phyloP scores from a whole-genome alignment of 2,797 vertebrate genomes.

The Thalassophryne amazonica region DNA sequence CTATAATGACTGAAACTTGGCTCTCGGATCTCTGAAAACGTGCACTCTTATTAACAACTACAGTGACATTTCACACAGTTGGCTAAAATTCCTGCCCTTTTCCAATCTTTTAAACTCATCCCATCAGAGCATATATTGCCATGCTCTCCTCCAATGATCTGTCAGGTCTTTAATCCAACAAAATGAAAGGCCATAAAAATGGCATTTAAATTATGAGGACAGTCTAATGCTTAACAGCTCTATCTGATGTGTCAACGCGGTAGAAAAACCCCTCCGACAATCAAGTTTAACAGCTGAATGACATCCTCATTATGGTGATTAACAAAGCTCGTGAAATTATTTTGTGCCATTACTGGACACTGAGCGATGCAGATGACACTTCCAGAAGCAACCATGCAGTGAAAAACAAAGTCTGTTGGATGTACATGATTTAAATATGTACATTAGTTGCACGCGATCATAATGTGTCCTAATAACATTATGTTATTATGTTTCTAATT shows the following conservation, averaged over 20 bases:
- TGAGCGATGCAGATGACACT: neutral
- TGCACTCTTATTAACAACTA: neutral
- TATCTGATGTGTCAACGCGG: slow-evolving; percentile 8
- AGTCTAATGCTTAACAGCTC: neutral
- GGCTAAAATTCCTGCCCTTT: slow-evolving; percentile 1
- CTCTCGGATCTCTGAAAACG: neutral
- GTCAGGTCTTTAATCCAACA: slow-evolving; percentile 35
- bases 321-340: slow-evolving; percentile 1
- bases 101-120: slow-evolving; percentile 12
- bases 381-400: too few relatives aligned
- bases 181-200: slow-evolving; percentile 5
- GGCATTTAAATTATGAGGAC: slow-evolving; percentile 20
- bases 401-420: too few relatives aligned
- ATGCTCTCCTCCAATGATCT: neutral
- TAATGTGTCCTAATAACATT: too few relatives aligned
- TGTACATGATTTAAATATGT: too few relatives aligned
- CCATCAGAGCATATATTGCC: neutral
- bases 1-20: neutral
- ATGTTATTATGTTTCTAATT: too few relatives aligned
- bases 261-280: slow-evolving; percentile 21
- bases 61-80: neutral
- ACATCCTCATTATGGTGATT: slow-evolving; percentile 17
- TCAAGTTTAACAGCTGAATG: slow-evolving; percentile 30
- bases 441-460: too few relatives aligned
- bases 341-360: neutral